Base-by-base conservation (phyloP, 2,888 invertebrate genomes). In the Pseudoips prasinana region DNA sequence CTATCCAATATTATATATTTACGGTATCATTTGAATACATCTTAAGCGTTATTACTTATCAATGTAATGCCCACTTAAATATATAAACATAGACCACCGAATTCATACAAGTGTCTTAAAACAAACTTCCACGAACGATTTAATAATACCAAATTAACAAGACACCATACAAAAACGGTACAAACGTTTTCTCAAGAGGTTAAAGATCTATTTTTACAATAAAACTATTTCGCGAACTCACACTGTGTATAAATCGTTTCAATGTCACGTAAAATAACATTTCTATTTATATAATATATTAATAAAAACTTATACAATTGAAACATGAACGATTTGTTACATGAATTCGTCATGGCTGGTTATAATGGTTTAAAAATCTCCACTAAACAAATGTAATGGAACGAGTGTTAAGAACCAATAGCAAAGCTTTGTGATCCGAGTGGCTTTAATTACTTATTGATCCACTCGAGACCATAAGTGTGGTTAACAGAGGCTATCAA, bases 361-460 rank as follows among this genome's bases (percentile, higher is more conserved):
- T 58, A 46, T 42, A 45, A 40, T 43, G 20, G 37, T 25, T 41
- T 25, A 33, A 46, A 46, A 43, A 53, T 25, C 49, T 52, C 59
- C 49, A 44, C 54, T 47, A 53, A 50, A 42, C 44, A 54, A 58
- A 59, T 46, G 52, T 39, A 42, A 29, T 40, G 45, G 39, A 51
- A 40, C 42, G 33, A 39, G 29, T 35, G 48, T 45, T 20, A 48
- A 53, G 42, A 40, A 50, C 50, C 55, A 53, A 58, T 58, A 47
- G 47, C 42, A 49, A 51, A 42, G 52, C 50, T 60, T 59, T 64
- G 63, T 64, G 58, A 54, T 47, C 46, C 49, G 50, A 64, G 69
- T 64, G 56, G 65, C 59, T 67, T 70, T 72, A 75, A 75, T 75
- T 73, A 69, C 55, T 60, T 61, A 60, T 67, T 56, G 61, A 65